Percentiles rank a stretch among this genome's conserved stretches.
These are phyloP conservation scores for Oscheius onirici DNA, from an alignment of 2,888 invertebrate genomes.

Conservation along the genomic window DNA sequence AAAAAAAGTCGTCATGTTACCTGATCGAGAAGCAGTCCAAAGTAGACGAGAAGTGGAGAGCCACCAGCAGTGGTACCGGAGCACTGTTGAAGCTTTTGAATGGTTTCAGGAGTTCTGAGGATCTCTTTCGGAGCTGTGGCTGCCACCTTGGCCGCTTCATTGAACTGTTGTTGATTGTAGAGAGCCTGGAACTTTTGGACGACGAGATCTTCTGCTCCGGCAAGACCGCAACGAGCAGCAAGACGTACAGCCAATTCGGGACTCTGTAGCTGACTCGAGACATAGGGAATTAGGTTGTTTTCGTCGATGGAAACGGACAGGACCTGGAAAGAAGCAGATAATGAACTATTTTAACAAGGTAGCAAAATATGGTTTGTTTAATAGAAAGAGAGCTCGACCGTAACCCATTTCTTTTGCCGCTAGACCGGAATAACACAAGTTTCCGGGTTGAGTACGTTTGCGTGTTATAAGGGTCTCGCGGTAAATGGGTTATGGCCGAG, in stretches of 20 bases:
- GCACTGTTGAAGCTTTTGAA: constrained; percentile 94
- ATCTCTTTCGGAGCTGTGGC: constrained; percentile 98
- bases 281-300: constrained; percentile 94
- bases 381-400: too few species aligned
- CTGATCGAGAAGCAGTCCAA: constrained; percentile 95
- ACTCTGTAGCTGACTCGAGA: constrained; percentile 93
- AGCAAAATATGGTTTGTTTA: too few species aligned
- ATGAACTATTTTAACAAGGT: too few species aligned
- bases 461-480: too few species aligned
- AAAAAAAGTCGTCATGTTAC: constrained; percentile 18
- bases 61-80: constrained; percentile 91
- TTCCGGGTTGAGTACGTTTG: too few species aligned
- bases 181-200: constrained; percentile 95
- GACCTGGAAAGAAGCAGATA: constrained; percentile 78
- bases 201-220: constrained; percentile 92
- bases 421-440: too few species aligned
- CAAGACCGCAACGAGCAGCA: constrained; percentile 80
- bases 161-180: constrained; percentile 87
- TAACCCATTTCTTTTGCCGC: too few species aligned
- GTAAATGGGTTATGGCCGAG: too few species aligned
- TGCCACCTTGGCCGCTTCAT: constrained; percentile 96
- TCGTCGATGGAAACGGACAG: constrained; percentile 98
- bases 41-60: constrained; percentile 95
- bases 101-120: constrained; percentile 94
- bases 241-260: constrained; percentile 93